A percentile compares a stretch with the other conserved stretches of the same genome.
Evolutionary conservation across 1,140 invertebrate genomes (phyloP).

Genomic region (Caenorhabditis briggsae): DNA sequence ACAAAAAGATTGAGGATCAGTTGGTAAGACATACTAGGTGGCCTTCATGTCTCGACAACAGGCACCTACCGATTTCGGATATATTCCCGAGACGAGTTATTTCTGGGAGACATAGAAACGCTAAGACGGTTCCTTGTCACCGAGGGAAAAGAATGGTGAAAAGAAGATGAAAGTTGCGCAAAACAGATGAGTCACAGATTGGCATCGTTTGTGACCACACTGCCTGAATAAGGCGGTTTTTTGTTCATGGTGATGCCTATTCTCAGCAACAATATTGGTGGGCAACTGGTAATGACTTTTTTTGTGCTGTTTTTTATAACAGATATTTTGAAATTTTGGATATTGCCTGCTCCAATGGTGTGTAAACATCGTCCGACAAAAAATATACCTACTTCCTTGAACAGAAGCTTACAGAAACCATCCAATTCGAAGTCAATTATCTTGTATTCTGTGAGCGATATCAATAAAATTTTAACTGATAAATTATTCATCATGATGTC

Average conservation of each 20-base stretch:
- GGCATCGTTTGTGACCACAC: conserved; percentile 47
- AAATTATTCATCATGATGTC: too few relatives aligned
- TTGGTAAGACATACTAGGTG: conserved; percentile 32
- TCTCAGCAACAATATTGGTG: conserved; percentile 2
- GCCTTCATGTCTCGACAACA: conserved; percentile 4
- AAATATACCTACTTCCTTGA: too few relatives aligned
- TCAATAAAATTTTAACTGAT: too few relatives aligned
- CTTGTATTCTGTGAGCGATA: too few relatives aligned
- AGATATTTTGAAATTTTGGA: too few relatives aligned
- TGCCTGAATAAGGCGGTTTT: conserved; percentile 44
- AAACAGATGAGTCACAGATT: conserved; percentile 52
- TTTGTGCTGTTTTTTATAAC: too few relatives aligned
- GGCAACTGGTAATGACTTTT: neutral
- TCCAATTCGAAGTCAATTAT: too few relatives aligned
- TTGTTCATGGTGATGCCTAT: neutral
- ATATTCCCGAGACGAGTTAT: conserved; percentile 10
- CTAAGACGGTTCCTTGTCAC: conserved; percentile 42
- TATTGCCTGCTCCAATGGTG: too few relatives aligned
- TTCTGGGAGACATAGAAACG: too few relatives aligned
- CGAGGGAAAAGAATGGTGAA: neutral
- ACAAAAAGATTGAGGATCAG: neutral
- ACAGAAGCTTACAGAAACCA: too few relatives aligned
- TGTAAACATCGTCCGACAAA: too few relatives aligned
- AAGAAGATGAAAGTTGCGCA: conserved; percentile 52
- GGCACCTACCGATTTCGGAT: neutral